A percentile compares a stretch with the other conserved stretches of the same genome.
phyloP scores from a whole-genome alignment of 1,140 invertebrate genomes.

The Cataglyphis hispanica region DNA sequence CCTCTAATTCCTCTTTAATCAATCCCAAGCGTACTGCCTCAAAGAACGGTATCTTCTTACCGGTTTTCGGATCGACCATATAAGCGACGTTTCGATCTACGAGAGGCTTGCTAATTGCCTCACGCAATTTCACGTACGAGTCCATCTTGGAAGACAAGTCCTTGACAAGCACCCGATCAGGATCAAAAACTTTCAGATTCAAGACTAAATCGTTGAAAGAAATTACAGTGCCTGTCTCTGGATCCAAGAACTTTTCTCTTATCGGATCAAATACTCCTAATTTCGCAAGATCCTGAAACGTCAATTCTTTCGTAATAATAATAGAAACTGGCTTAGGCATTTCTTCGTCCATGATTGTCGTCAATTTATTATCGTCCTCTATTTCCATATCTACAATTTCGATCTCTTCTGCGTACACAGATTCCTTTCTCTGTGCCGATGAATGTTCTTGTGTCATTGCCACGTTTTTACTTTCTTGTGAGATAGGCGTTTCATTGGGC shows the following conservation, averaged over 20 bases:
- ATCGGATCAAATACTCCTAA: constrained; percentile 92
- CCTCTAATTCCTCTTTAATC: constrained; percentile 84
- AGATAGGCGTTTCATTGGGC: background rate
- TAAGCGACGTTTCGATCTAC: constrained; percentile 92
- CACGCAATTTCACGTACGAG: constrained; percentile 90
- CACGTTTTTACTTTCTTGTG: background rate
- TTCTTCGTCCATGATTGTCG: background rate
- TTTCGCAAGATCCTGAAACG: constrained; percentile 89
- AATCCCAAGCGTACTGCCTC: constrained; percentile 92
- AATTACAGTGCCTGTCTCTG: constrained; percentile 90
- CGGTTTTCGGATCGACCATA: constrained; percentile 94
- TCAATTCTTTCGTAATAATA: constrained; percentile 87
- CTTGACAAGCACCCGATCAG: constrained; percentile 92
- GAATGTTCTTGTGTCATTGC: background rate
- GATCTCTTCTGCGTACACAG: background rate
- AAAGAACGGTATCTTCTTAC: constrained; percentile 93
- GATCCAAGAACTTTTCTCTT: constrained; percentile 92
- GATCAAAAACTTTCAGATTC: constrained; percentile 91
- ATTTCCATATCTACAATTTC: constrained; percentile 7
- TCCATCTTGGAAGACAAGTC: constrained; percentile 90
- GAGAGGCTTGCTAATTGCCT: constrained; percentile 91
- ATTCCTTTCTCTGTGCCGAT: background rate
- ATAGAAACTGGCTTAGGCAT: constrained; percentile 78
- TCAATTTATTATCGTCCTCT: background rate
- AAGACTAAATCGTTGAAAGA: constrained; percentile 93